Percentiles rank a stretch among this genome's conserved stretches.
Conservation (phyloP, 2,888 invertebrate genomes). For the Idaea dimidiata region DNA sequence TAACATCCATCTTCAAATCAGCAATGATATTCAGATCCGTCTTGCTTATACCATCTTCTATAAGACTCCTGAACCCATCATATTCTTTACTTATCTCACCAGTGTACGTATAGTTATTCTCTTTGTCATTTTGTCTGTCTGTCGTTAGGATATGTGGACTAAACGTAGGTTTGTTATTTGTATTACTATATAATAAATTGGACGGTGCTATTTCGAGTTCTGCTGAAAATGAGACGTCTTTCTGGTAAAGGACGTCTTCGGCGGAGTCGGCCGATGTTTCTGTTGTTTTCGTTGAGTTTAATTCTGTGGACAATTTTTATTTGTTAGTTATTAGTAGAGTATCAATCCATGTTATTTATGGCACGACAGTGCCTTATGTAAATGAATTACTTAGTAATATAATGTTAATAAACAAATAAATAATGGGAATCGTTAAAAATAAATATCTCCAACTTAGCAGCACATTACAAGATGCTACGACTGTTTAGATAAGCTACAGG, state of each 20-base stretch:
- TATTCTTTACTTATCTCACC: constrained; percentile 67
- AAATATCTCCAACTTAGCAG: too few relatives aligned
- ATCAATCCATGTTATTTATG: too few relatives aligned
- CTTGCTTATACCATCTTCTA: constrained; percentile 71
- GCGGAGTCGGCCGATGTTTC: constrained; percentile 76
- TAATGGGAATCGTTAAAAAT: too few relatives aligned
- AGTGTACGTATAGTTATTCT: constrained; percentile 56
- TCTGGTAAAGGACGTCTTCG: constrained; percentile 87
- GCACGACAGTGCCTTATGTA: too few relatives aligned
- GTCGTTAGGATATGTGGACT: constrained; percentile 51
- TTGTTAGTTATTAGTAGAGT: too few relatives aligned
- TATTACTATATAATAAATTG: constrained; percentile 58
- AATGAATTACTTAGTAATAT: too few relatives aligned
- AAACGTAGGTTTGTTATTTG: constrained; percentile 49
- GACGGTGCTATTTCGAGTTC: constrained; percentile 83
- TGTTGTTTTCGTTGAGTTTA: constrained; percentile 86
- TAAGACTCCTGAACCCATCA: constrained; percentile 66
- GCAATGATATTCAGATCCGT: constrained; percentile 69
- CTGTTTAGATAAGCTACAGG: neutral
- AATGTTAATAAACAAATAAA: too few relatives aligned
- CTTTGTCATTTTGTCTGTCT: constrained; percentile 45
- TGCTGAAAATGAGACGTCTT: constrained; percentile 89
- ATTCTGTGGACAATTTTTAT: constrained; percentile 78
- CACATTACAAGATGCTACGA: too few relatives aligned
- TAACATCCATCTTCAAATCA: constrained; percentile 48